Evolutionary conservation across 2,888 invertebrate genomes (phyloP).

Genomic region (Helicoverpa assulta): DNA sequence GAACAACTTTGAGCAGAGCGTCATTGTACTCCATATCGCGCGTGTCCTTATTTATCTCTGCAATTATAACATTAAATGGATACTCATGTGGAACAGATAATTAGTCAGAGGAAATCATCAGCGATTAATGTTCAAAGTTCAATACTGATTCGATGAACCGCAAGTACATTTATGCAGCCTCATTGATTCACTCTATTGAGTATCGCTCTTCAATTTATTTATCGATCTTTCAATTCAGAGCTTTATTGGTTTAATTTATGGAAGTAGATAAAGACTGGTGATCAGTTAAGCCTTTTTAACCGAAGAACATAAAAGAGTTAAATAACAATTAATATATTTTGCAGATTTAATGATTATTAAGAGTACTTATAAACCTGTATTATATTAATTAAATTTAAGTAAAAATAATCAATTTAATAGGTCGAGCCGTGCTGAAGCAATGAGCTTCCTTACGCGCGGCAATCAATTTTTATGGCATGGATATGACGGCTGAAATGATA

Average conservation of each 20-base stretch:
- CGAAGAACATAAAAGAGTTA: too few relatives aligned
- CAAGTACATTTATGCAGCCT: neutral
- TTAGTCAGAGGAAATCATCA: conserved; percentile 26
- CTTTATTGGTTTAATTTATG: conserved; percentile 2
- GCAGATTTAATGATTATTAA: too few relatives aligned
- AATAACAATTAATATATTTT: too few relatives aligned
- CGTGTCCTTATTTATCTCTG: conserved; percentile 75
- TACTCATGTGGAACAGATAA: conserved; percentile 42
- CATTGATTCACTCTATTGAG: conserved; percentile 15
- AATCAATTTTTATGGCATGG: neutral
- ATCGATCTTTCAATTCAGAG: neutral
- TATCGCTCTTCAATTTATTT: neutral
- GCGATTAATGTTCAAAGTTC: conserved; percentile 38
- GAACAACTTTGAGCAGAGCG: conserved; percentile 80
- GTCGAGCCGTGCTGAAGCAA: neutral
- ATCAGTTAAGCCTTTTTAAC: neutral
- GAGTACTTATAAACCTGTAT: too few relatives aligned
- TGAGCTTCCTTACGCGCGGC: neutral
- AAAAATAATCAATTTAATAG: neutral
- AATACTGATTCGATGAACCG: conserved; percentile 20
- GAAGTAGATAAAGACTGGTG: neutral
- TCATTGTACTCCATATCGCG: conserved; percentile 82
- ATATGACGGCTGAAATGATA: neutral
- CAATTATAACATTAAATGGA: conserved; percentile 43
- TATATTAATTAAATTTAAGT: too few relatives aligned